Percentiles rank a stretch among this genome's conserved stretches.
phyloP scores from a whole-genome alignment of 2,888 invertebrate genomes.

The Julus scandinavius region DNA sequence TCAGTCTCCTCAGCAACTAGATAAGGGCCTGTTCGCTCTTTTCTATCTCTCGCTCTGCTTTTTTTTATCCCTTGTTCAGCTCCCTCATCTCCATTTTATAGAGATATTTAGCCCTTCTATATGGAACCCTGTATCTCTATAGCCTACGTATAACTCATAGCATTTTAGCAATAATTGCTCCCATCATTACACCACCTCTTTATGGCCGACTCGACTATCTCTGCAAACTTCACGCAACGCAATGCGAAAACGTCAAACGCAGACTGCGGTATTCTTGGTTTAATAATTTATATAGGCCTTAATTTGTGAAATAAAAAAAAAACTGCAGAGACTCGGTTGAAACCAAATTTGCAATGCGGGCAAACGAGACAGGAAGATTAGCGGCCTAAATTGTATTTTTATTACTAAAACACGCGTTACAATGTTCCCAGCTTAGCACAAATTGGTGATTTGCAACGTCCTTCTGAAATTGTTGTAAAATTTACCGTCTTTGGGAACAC shows the following conservation, averaged over 20 bases:
- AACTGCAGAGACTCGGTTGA: not conserved
- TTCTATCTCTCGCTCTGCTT: constrained; percentile 28
- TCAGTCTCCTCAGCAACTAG: constrained; percentile 47
- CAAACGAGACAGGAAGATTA: not conserved
- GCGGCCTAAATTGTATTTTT: constrained; percentile 3
- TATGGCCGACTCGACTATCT: not conserved
- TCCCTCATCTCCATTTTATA: constrained; percentile 48
- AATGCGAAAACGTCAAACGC: constrained; percentile 38
- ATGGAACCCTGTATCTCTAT: not conserved
- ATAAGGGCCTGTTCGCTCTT: constrained; percentile 51
- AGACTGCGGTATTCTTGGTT: constrained; percentile 20
- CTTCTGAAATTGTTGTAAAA: not conserved
- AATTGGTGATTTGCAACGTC: not conserved
- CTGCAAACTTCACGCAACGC: not conserved
- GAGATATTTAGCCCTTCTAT: constrained; percentile 17
- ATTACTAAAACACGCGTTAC: not conserved
- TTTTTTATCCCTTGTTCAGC: constrained; percentile 44
- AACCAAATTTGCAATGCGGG: not conserved
- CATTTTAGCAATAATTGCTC: constrained; percentile 45
- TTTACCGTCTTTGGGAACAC: not conserved
- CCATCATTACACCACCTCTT: constrained; percentile 42
- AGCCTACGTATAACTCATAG: constrained; percentile 29
- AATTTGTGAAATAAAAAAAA: constrained; percentile 35
- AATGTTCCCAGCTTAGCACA: not conserved
- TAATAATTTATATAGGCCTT: constrained; percentile 43